Percentiles rank a stretch among this genome's conserved stretches.
Conservation (phyloP, 2,888 invertebrate species). For the Strigamia crassipes region DNA sequence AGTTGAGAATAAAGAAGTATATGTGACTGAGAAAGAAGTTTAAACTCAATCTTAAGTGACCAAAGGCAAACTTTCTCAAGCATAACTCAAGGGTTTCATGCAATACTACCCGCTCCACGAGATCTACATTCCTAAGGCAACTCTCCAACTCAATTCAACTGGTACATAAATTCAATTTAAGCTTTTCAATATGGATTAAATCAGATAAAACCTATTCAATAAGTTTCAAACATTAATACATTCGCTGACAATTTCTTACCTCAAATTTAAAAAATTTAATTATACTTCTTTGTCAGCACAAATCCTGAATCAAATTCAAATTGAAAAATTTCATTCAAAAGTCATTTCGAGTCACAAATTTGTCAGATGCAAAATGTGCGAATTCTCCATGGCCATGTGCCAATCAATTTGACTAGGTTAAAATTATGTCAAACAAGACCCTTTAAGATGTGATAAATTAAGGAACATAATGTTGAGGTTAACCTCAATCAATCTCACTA, state of each 20-base stretch:
- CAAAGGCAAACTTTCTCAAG: not conserved
- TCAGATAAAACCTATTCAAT: not conserved
- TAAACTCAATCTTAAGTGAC: not conserved
- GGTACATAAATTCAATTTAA: not conserved
- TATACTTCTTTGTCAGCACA: not conserved
- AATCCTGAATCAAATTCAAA: not conserved
- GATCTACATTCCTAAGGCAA: not conserved
- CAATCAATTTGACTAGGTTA: too few relatives aligned
- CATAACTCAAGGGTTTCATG: not conserved
- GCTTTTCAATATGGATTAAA: not conserved
- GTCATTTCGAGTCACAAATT: not conserved
- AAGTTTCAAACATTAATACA: not conserved
- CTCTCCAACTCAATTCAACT: not conserved
- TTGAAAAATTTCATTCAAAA: not conserved
- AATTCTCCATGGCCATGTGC: too few relatives aligned
- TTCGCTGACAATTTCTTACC: not conserved
- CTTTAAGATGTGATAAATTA: not conserved
- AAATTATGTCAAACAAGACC: not conserved
- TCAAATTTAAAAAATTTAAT: not conserved
- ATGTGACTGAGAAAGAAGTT: not conserved
- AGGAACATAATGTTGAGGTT: not conserved
- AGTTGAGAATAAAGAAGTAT: not conserved
- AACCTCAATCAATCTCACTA: not conserved
- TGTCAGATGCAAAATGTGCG: not conserved
- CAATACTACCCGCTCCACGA: not conserved